phyloP scores from a whole-genome alignment of 2,888 invertebrate genomes.

The Brachycybe producta region DNA sequence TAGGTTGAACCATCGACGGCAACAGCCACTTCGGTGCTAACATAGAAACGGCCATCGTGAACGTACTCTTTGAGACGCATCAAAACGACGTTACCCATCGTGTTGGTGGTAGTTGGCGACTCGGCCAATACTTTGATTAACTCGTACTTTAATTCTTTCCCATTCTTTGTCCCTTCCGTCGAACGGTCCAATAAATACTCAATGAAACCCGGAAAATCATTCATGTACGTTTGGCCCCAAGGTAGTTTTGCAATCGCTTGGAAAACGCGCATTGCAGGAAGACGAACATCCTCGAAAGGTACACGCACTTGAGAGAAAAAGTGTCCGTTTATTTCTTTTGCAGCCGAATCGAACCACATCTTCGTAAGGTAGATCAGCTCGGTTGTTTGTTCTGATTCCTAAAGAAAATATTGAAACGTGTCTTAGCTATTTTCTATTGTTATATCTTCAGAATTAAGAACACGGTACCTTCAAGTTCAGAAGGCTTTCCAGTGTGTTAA shows the following conservation, averaged over 20 bases:
- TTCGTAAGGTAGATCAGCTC: conserved; percentile 40
- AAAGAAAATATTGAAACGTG: conserved; percentile 13
- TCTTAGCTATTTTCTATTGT: not conserved
- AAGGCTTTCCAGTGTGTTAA: conserved; percentile 42
- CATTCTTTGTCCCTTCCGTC: conserved; percentile 53
- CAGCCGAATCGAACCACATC: conserved; percentile 48
- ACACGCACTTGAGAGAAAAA: conserved; percentile 52
- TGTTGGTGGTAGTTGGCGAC: conserved; percentile 32
- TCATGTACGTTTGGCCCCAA: conserved; percentile 68
- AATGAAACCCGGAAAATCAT: conserved; percentile 54
- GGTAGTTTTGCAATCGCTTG: conserved; percentile 51
- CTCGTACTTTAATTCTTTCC: conserved; percentile 60
- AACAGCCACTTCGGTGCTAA: conserved; percentile 55
- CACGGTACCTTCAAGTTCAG: conserved; percentile 19
- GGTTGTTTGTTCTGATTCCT: conserved; percentile 35
- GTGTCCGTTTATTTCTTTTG: conserved; percentile 45
- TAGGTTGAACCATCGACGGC: conserved; percentile 72
- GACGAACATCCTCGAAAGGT: conserved; percentile 66
- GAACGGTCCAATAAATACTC: conserved; percentile 67
- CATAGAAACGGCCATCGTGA: conserved; percentile 62
- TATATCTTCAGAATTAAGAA: not conserved
- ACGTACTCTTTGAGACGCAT: conserved; percentile 53
- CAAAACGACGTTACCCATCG: conserved; percentile 48
- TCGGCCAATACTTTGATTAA: conserved; percentile 50
- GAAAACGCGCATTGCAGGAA: conserved; percentile 52